Base-by-base conservation (phyloP, 2,888 invertebrate species). In the Syritta pipiens region DNA sequence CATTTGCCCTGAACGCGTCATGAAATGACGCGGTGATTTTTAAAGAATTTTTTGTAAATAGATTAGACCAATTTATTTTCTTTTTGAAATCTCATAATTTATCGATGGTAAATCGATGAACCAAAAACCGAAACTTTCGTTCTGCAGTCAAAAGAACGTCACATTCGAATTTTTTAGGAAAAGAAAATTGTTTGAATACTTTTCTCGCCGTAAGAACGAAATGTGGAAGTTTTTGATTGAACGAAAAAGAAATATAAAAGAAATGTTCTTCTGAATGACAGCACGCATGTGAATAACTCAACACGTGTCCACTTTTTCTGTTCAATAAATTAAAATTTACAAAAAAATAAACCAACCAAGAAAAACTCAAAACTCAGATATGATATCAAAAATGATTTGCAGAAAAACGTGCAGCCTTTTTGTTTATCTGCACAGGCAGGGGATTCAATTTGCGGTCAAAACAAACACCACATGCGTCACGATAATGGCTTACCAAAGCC, bases 401-500 rank as follows among this genome's bases (percentile, higher is more conserved):
- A 35, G 3, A 14, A 77, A 72, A 77, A 72, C 67, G 77, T 72
- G 77, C 65, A 71, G 6, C 5, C 20, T 65, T n/a, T 44, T 59
- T 72, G 51, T 60, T 65, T 57, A 37, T 44, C 32, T 44, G 19
- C 10, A 32, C 44, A 6, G 26, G 28, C 26, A 53, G 32, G 55
- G 19, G 44, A 5, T 19, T 55, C 55, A 28, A 62, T 62, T 69
- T 63, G 71, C 19, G 71, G 76, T 77, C 53, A 59, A 65, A 69
- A 77, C 44, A 65, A 72, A 72, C 42, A 67, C 35, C 60, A 19
- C 55, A 59, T 77, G 77, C 77, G 72, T 79, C 77, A 77, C 48
- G 42, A 40, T 53, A 30, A 55, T 60, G 12, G 76, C 28, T 49
- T 12, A 42, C 14, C 44, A 28, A 17, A 53, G 19, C 51, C 46